Base-by-base conservation (phyloP, 2,113 vertebrate genomes). In the Seriola rivoliana region DNA sequence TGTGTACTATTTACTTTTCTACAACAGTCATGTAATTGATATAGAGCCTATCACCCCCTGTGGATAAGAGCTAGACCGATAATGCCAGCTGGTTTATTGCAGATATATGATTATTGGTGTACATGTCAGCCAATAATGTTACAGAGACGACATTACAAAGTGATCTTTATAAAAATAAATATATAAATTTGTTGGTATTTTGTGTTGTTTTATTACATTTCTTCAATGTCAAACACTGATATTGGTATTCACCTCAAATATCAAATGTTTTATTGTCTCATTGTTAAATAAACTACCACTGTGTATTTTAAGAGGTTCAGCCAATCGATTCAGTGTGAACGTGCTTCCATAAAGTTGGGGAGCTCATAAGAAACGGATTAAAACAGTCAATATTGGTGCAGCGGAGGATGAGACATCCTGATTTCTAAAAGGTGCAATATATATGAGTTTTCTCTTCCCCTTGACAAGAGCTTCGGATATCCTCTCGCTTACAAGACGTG, bases 1-100 rank as follows among this genome's bases (percentile, higher is more conserved):
- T 36, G 70, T 75, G 44, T 29, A 29, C 75, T n/a, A 57, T 80
- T 77, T 75, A 57, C 46, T 38, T 68, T 71, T 59, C 46, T 29
- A 42, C 29, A 25, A 78, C n/a, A 75, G 73, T 57, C 21, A 7
- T 75, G 78, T 64, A 44, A 83, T 54, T 71, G 70, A 84, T 75
- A 75, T 12, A 66, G 32, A 84, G 59, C 59, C 55, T 2, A n/a
- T 12, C 23, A 5, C 3, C 21, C 46, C 10, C 42, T 6, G 23
- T 21, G 62, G 42, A 29, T 40, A 4, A n/a, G 10, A 46, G 32
- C 3, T 9, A 12, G 23, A 34, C 42, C 1, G 0, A 36, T 76
- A 21, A 57, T 32, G 8, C 13, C 58, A 60, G 21, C 36, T 14
- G 62, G 0, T 42, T 40, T n/a, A 40, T 40, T 42, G 29, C 42